These are phyloP conservation scores for Hucho hucho DNA, from an alignment of 2,113 vertebrate genomes.

Conservation along the genomic window DNA sequence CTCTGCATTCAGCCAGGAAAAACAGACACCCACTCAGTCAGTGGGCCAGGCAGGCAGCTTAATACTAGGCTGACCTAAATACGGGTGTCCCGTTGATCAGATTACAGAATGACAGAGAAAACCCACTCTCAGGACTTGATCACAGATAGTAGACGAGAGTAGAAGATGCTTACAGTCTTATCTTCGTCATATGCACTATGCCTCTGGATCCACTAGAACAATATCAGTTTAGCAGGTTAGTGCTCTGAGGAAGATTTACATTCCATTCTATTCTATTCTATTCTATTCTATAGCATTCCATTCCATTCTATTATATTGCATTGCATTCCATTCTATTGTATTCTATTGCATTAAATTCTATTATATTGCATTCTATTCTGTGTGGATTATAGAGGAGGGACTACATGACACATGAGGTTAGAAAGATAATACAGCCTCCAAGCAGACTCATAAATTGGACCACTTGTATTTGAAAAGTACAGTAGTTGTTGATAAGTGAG, in stretches of 20 bases:
- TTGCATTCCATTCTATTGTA: not conserved
- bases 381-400: too few relatives aligned
- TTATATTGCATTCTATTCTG: not conserved
- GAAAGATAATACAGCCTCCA: too few relatives aligned
- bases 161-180: not conserved
- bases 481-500: too few relatives aligned
- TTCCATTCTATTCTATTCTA: not conserved
- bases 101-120: conserved; percentile 6
- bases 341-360: not conserved
- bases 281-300: not conserved
- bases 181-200: not conserved
- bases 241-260: too few relatives aligned
- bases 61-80: conserved; percentile 69
- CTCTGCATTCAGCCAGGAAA: not conserved
- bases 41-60: conserved; percentile 33
- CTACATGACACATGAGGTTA: too few relatives aligned
- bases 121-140: not conserved
- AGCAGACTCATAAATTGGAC: too few relatives aligned
- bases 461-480: too few relatives aligned
- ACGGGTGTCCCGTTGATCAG: conserved; percentile 27
- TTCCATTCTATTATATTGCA: too few relatives aligned
- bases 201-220: not conserved
- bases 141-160: not conserved
- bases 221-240: too few relatives aligned
- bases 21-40: conserved; percentile 19